A percentile compares a stretch with the other conserved stretches of the same genome.
Conservation (phyloP, 2,113 vertebrate species). For the Platanista minor region DNA sequence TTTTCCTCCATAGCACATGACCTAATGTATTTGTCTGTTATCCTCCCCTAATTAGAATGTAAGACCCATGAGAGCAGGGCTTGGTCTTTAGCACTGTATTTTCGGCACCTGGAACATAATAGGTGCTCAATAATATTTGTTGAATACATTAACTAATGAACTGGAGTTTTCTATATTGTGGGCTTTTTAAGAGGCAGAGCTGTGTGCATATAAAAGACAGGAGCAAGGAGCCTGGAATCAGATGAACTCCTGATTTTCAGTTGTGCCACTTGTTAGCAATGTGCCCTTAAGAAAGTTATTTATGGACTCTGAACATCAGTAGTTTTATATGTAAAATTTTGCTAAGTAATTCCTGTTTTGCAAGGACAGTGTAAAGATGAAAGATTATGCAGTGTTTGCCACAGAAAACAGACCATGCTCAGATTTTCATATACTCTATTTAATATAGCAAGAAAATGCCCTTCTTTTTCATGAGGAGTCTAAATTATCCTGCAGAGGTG, state of each 20-base stretch:
- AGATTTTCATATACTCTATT: neutral
- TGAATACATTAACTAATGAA: neutral
- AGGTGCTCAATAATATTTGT: neutral
- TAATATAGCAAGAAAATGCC: neutral
- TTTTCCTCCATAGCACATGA: neutral
- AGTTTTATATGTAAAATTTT: neutral
- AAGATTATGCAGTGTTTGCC: neutral
- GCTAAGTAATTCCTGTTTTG: neutral
- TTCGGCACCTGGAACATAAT: neutral
- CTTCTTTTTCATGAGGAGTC: neutral
- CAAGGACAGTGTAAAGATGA: neutral
- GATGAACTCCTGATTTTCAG: neutral
- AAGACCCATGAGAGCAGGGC: neutral
- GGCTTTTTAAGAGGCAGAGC: neutral
- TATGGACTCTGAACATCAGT: neutral
- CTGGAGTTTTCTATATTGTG: neutral
- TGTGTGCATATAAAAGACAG: neutral
- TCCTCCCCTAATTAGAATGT: neutral
- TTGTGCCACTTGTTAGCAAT: neutral
- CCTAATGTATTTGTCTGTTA: neutral
- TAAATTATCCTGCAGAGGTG: neutral
- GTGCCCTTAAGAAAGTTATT: neutral
- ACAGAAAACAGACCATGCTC: neutral
- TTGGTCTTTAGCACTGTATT: neutral
- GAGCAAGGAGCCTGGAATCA: neutral